Evolutionary conservation across 2,797 vertebrate genomes (phyloP), one percentile per base, ranked within the genome.

Genomic region (Xiphophorus birchmanni): DNA sequence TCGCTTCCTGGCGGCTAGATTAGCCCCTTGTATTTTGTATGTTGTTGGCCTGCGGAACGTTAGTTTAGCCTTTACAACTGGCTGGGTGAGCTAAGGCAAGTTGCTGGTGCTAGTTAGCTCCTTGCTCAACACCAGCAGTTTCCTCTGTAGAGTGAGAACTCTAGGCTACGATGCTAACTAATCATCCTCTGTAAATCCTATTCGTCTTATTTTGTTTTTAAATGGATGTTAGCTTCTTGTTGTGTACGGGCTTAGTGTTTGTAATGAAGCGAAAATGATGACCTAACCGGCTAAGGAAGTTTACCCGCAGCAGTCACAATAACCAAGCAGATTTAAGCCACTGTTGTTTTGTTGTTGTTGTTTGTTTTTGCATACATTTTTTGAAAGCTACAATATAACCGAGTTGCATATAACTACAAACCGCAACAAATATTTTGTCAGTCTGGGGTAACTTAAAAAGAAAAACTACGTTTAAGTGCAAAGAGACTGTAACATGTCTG

Each of bases 121-220:
- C 74, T 52, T 85, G 86, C 86, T 85, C 80, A 84, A 72, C 76
- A 83, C 84, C 87, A 92, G 88, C 91, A 90, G 52, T 82, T 81
- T 83, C 78, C 65, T 79, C 63, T 72, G 40, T 52, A 78, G 73
- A 84, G 35, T 78, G 75, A 80, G 76, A 84, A 85, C 83, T 85
- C 40, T 35, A 78, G 75, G 88, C 91, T 92, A 90, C 9, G 75
- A 75, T 76, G 88, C 91, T 91, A 90, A 88, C 79, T 78, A n/a
- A 82, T 32, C 32, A 32, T 32, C 32, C 32, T 32, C 71, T 21
- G 11, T 47, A 42, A 63, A 77, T 44, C 63, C 8, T 75, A 48
- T n/a, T n/a, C n/a, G 45, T 0, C 7, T 35, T 0, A 10, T 18
- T 11, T 15, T 44, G 18, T 63, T 29, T n/a, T 74, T 9, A 58